Conservation (phyloP, 64 coral and sea anemone species). For the Catalaphyllia jardinei region DNA sequence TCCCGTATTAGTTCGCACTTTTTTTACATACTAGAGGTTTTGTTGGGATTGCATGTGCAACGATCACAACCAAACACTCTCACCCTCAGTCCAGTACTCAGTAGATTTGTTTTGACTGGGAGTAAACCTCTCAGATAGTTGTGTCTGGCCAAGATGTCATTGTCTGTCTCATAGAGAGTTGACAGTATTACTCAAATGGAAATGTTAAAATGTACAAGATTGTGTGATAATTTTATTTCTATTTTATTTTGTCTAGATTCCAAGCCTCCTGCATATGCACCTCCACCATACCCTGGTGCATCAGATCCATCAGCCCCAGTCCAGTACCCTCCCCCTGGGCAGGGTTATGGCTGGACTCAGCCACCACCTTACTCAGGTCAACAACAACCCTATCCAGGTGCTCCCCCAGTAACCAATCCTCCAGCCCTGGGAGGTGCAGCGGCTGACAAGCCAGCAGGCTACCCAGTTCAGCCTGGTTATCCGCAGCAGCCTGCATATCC, state of each 20-base stretch:
- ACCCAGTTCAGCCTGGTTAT: background rate
- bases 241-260: background rate
- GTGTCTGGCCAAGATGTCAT: no score
- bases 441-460: background rate
- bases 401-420: background rate
- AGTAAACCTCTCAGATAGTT: no score
- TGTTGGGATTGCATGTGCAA: no score
- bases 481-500: conserved; percentile 5
- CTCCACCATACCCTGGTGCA: background rate
- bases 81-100: no score
- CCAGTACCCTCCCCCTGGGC: conserved; percentile 31
- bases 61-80: no score
- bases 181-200: background rate
- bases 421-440: background rate
- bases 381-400: background rate
- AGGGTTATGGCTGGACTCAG: background rate
- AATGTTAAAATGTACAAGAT: no score
- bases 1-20: no score
- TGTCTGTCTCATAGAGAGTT: background rate
- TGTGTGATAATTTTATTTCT: no score
- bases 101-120: no score
- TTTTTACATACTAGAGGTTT: no score
- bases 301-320: background rate
- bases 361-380: background rate
- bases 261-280: conserved; percentile 6